Evolutionary conservation across 2,888 invertebrate genomes (phyloP).

Genomic region (Xanthorhoe designata): DNA sequence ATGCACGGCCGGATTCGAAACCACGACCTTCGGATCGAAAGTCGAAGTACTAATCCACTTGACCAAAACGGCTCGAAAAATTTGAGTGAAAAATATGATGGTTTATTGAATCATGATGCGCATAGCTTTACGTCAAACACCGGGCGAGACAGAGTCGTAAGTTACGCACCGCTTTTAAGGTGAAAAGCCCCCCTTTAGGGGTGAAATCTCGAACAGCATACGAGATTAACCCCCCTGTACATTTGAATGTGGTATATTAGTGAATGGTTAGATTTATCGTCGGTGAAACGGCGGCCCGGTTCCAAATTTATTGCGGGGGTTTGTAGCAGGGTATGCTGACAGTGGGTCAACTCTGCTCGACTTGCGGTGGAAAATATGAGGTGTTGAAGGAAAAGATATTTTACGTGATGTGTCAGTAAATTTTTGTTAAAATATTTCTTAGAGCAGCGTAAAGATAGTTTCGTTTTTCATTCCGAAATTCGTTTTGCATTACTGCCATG

Average conservation of each 20-base stretch:
- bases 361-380: constrained; percentile 12
- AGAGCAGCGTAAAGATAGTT: too few relatives aligned
- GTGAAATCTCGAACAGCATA: constrained; percentile 44
- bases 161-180: constrained; percentile 52
- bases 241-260: constrained; percentile 81
- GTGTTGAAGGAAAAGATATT: constrained; percentile 8
- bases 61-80: too few relatives aligned
- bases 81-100: neutral
- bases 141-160: constrained; percentile 42
- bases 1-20: too few relatives aligned
- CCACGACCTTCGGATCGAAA: too few relatives aligned
- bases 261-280: constrained; percentile 78
- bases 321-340: constrained; percentile 41
- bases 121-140: constrained; percentile 19
- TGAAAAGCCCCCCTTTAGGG: constrained; percentile 40
- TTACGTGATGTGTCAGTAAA: neutral
- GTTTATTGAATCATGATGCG: neutral
- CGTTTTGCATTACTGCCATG: too few relatives aligned
- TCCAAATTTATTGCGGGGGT: constrained; percentile 65
- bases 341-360: constrained; percentile 34
- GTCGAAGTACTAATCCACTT: too few relatives aligned
- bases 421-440: neutral
- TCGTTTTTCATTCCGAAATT: too few relatives aligned
- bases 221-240: constrained; percentile 52
- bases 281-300: constrained; percentile 63